phyloP scores from a whole-genome alignment of 2,888 invertebrate genomes.

The Amorpha juglandis region DNA sequence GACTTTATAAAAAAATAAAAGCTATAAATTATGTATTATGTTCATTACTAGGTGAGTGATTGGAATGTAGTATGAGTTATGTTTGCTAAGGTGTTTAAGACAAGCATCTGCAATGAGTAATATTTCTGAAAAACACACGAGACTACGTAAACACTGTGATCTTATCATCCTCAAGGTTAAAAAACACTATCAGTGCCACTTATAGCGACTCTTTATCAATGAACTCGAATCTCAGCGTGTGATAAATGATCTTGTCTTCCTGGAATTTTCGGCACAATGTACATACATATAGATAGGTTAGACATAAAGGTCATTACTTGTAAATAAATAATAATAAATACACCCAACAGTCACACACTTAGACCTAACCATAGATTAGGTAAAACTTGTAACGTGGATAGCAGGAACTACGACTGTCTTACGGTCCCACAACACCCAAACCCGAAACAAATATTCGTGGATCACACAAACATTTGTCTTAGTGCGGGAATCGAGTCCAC shows the following conservation, averaged over 20 bases:
- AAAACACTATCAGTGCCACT: conserved; percentile 62
- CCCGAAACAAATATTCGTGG: no score
- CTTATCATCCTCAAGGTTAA: conserved; percentile 53
- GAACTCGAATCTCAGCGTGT: conserved; percentile 43
- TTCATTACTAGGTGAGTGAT: neutral
- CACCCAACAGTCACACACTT: no score
- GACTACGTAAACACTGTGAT: conserved; percentile 14
- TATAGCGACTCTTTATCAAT: conserved; percentile 58
- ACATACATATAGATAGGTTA: neutral
- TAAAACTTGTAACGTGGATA: no score
- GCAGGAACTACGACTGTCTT: no score
- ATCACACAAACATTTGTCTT: no score
- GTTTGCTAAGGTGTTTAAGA: conserved; percentile 4
- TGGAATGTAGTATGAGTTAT: neutral
- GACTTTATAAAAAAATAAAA: no score
- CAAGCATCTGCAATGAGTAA: conserved; percentile 14
- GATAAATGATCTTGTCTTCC: conserved; percentile 44
- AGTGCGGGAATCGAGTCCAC: no score
- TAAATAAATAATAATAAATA: no score
- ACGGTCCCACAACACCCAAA: no score
- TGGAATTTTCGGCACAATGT: conserved; percentile 30
- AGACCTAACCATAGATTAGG: no score
- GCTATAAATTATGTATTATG: no score
- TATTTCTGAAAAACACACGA: conserved; percentile 25
- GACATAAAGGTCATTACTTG: no score